Percentiles rank a stretch among this genome's conserved stretches.
phyloP scores from a whole-genome alignment of 2,888 invertebrate genomes.

The Ecdyonurus torrentis region DNA sequence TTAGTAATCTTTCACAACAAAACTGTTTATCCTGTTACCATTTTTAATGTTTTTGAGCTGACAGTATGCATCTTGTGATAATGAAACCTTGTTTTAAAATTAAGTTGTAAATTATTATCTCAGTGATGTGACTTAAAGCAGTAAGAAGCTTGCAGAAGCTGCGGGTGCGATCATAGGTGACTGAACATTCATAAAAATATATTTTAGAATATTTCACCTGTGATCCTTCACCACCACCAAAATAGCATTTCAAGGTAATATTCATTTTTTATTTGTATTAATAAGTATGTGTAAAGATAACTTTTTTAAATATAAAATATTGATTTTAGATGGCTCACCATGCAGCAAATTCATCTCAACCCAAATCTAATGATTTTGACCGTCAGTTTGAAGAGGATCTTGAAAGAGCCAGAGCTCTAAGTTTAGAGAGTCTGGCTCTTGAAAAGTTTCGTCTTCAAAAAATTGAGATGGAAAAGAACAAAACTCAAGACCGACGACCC shows the following conservation, averaged over 20 bases:
- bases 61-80: neutral
- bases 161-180: neutral
- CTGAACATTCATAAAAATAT: neutral
- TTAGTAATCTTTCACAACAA: neutral
- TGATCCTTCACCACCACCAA: neutral
- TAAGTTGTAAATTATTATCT: neutral
- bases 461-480: slow-evolving; percentile 25
- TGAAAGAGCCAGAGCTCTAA: slow-evolving; percentile 73
- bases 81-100: neutral
- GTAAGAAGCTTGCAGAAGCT: neutral
- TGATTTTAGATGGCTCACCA: neutral
- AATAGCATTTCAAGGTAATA: too few relatives aligned
- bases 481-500: neutral
- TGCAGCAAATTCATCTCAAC: neutral
- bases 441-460: slow-evolving; percentile 64
- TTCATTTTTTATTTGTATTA: too few relatives aligned
- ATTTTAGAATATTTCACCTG: neutral
- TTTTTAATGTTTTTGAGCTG: neutral
- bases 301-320: too few relatives aligned
- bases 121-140: neutral
- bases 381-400: slow-evolving; percentile 71
- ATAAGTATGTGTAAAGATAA: too few relatives aligned
- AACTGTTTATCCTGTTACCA: neutral
- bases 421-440: slow-evolving; percentile 68
- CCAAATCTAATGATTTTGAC: slow-evolving; percentile 30